Evolutionary conservation across 2,113 vertebrate species (phyloP).

Genomic region (Dicerorhinus sumatrensis): DNA sequence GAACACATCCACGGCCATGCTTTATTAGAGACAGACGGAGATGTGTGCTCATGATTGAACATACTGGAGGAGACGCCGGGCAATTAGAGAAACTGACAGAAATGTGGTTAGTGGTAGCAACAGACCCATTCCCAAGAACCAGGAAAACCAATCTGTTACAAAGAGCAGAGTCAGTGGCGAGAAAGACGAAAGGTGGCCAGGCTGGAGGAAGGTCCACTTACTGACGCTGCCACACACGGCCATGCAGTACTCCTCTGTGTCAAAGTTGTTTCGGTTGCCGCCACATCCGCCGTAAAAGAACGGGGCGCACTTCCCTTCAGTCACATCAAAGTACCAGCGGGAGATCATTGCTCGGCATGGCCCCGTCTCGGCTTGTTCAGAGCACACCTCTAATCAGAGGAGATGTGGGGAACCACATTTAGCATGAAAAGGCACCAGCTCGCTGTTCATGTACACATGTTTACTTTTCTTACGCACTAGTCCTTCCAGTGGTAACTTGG

Average conservation of each 20-base stretch:
- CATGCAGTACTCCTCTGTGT: constrained; percentile 98
- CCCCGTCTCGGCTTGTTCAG: constrained; percentile 96
- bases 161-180: constrained; percentile 75
- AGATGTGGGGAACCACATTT: constrained; percentile 90
- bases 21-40: constrained; percentile 74
- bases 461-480: neutral
- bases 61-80: constrained; percentile 64
- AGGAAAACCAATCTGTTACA: constrained; percentile 69
- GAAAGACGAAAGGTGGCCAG: constrained; percentile 76
- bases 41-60: constrained; percentile 45
- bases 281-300: constrained; percentile 99
- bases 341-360: constrained; percentile 97
- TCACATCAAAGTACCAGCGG: constrained; percentile 98
- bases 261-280: constrained; percentile 99
- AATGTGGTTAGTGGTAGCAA: constrained; percentile 85
- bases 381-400: constrained; percentile 97
- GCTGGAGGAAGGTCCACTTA: constrained; percentile 91
- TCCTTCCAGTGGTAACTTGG: fast-evolving
- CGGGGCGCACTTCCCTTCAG: constrained; percentile 94
- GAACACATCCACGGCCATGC: constrained; percentile 73
- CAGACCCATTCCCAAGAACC: constrained; percentile 68
- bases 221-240: constrained; percentile 98
- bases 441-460: neutral
- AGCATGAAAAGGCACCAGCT: constrained; percentile 77
- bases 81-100: constrained; percentile 64